These are phyloP conservation scores for Perognathus longimembris DNA, from an alignment of 2,113 vertebrate genomes.

Conservation along the genomic window DNA sequence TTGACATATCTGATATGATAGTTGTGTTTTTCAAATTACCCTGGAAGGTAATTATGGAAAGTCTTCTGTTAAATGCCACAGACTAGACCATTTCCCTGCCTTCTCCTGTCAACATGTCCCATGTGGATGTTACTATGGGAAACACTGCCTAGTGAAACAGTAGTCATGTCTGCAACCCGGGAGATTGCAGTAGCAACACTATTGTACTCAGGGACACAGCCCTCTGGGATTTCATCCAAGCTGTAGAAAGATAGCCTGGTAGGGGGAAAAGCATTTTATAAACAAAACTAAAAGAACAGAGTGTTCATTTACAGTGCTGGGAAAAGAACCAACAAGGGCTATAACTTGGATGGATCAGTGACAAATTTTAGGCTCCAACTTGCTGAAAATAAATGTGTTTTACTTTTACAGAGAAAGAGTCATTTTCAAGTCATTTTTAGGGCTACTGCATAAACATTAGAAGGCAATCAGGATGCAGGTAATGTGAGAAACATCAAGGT, in stretches of 20 bases:
- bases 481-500: background rate
- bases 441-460: background rate
- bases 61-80: slow-evolving; percentile 22
- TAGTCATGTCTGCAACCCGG: slow-evolving; percentile 7
- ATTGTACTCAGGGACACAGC: slow-evolving; percentile 28
- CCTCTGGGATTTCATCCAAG: slow-evolving; percentile 54
- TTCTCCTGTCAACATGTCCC: slow-evolving; percentile 42
- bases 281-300: slow-evolving; percentile 62
- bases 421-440: slow-evolving; percentile 25
- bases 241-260: slow-evolving; percentile 48
- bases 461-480: background rate
- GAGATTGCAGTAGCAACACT: slow-evolving; percentile 32
- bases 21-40: background rate
- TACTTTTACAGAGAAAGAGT: background rate
- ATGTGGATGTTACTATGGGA: slow-evolving; percentile 55
- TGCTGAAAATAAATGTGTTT: background rate
- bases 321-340: slow-evolving; percentile 2
- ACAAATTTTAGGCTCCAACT: slow-evolving; percentile 20
- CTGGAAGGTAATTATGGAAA: slow-evolving; percentile 1
- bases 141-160: slow-evolving; percentile 34
- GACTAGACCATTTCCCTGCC: background rate
- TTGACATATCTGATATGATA: background rate
- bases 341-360: slow-evolving; percentile 31
- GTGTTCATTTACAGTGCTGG: slow-evolving; percentile 40
- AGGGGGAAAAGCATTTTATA: slow-evolving; percentile 25